phyloP scores from a whole-genome alignment of 1,140 invertebrate species.

The Marisa cornuarietis region DNA sequence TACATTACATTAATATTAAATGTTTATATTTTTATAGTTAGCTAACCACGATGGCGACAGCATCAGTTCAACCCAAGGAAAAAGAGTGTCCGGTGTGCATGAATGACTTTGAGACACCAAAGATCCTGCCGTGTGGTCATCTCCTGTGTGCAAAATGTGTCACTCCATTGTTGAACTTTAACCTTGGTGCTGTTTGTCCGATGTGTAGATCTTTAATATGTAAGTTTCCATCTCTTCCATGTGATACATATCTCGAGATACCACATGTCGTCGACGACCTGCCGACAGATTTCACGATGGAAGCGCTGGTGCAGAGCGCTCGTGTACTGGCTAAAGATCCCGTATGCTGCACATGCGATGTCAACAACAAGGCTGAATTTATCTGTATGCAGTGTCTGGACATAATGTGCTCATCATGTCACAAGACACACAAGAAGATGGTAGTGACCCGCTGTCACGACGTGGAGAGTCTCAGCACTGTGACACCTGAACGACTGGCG shows the following conservation, averaged over 20 bases:
- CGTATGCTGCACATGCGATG: no score
- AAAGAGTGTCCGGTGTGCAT: slow-evolving; percentile 1
- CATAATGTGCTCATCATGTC: background rate
- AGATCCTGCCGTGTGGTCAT: slow-evolving; percentile 6
- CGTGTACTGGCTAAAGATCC: no score
- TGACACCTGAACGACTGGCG: background rate
- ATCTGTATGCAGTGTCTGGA: background rate
- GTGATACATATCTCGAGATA: no score
- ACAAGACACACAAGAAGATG: background rate
- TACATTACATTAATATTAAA: no score
- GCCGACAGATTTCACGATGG: no score
- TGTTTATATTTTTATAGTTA: no score
- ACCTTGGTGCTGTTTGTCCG: background rate
- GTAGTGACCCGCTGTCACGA: background rate
- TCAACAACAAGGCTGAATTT: background rate
- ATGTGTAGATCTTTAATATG: background rate
- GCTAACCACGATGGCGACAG: background rate
- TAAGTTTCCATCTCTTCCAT: no score
- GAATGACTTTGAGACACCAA: background rate
- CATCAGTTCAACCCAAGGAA: background rate
- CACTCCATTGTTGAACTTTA: background rate
- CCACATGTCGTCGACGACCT: no score
- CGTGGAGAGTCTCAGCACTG: background rate
- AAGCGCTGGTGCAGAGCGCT: no score
- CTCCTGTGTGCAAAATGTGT: background rate